Conservation (phyloP, 2,113 vertebrate genomes). For the Malurus melanocephalus region DNA sequence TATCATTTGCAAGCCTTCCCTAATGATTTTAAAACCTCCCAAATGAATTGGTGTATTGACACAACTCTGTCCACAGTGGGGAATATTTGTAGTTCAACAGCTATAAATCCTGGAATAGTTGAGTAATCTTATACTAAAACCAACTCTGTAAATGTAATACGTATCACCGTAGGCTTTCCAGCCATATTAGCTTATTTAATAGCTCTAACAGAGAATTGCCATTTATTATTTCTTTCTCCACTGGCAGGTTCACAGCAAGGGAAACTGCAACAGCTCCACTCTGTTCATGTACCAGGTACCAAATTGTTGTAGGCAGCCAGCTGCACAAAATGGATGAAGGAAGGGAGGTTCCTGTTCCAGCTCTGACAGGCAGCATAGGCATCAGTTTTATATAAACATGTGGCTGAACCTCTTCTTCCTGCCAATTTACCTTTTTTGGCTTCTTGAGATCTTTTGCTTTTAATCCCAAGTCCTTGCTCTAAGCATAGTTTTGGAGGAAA, state of each 20-base stretch:
- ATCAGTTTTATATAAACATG: not conserved
- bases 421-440: not conserved
- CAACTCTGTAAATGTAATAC: constrained; percentile 6
- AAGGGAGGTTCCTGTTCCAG: not conserved
- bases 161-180: not conserved
- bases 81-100: constrained; percentile 65
- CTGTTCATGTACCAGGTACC: not conserved
- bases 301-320: not conserved
- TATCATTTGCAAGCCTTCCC: constrained; percentile 53
- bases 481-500: not conserved
- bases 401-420: not conserved
- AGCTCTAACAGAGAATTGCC: constrained; percentile 21
- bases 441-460: not conserved
- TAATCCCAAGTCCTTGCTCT: not conserved
- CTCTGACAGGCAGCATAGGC: not conserved
- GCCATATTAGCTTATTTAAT: constrained; percentile 30
- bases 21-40: constrained; percentile 71
- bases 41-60: constrained; percentile 69
- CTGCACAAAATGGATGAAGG: not conserved
- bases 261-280: not conserved
- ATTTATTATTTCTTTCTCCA: not conserved
- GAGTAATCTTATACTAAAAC: constrained; percentile 39
- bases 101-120: constrained; percentile 41
- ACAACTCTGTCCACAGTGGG: constrained; percentile 58
- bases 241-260: not conserved